Conservation (phyloP, 2,113 vertebrate genomes). For the Sturnus vulgaris region DNA sequence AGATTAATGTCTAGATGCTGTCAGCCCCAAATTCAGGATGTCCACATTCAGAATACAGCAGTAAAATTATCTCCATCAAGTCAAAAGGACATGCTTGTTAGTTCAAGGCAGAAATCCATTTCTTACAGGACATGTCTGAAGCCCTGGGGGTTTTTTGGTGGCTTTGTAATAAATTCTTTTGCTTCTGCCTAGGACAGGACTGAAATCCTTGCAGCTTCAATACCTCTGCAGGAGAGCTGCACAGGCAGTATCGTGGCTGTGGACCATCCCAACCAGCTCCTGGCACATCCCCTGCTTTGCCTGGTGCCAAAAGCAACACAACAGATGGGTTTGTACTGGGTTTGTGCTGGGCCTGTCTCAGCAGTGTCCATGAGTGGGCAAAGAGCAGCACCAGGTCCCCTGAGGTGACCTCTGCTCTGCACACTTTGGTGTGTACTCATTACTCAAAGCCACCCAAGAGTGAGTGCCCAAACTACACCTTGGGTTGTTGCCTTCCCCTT, state of each 20-base stretch:
- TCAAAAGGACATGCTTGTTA: neutral
- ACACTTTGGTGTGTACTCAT: rapidly evolving
- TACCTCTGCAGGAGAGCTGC: neutral
- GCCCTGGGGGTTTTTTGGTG: neutral
- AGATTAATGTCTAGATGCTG: neutral
- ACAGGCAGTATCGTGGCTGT: rapidly evolving
- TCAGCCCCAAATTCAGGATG: neutral
- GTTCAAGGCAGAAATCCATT: neutral
- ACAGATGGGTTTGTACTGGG: neutral
- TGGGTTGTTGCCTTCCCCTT: neutral
- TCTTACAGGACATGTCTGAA: neutral
- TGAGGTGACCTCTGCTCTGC: neutral
- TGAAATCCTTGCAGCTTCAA: neutral
- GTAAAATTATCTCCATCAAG: neutral
- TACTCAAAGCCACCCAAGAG: neutral
- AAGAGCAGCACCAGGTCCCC: neutral
- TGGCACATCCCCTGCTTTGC: rapidly evolving
- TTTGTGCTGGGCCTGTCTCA: neutral
- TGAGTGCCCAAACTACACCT: neutral
- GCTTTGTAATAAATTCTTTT: neutral
- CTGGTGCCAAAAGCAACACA: neutral
- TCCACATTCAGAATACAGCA: neutral
- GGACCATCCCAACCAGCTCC: neutral
- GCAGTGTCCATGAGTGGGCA: neutral
- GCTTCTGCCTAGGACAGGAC: neutral